Percentiles rank a stretch among this genome's conserved stretches.
Conservation (phyloP, 64 coral and sea anemone species). For the Dendronephthya gigantea region DNA sequence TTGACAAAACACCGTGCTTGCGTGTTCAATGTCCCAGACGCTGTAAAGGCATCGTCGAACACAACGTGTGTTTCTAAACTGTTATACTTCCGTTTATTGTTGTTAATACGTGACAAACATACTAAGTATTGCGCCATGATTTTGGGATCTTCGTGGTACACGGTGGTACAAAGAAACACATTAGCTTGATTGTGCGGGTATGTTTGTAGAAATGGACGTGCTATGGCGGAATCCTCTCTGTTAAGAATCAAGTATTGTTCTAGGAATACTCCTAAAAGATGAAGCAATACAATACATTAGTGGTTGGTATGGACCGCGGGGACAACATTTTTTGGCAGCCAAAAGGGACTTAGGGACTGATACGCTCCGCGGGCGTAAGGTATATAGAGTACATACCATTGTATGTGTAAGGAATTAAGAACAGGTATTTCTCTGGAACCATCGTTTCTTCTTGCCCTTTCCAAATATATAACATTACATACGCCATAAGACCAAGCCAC, state of each 20-base stretch:
- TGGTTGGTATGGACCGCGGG: too few relatives aligned
- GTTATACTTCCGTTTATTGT: conserved; percentile 9
- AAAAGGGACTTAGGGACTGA: too few relatives aligned
- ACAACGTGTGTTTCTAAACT: conserved; percentile 75
- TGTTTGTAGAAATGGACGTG: not conserved
- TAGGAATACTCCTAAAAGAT: conserved; percentile 51
- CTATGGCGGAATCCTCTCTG: conserved; percentile 39
- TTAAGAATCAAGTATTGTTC: conserved; percentile 81
- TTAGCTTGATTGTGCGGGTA: conserved; percentile 32
- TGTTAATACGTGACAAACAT: conserved; percentile 58
- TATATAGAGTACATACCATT: not conserved
- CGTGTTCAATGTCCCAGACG: conserved; percentile 41
- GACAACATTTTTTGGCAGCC: too few relatives aligned
- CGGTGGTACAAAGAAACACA: conserved; percentile 80
- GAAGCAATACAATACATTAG: not conserved
- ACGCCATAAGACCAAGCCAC: not conserved
- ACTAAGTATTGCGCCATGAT: conserved; percentile 80
- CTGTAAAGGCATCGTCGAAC: conserved; percentile 49
- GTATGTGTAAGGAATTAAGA: not conserved
- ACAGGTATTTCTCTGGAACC: not conserved
- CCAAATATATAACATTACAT: conserved; percentile 1
- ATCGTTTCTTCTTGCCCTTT: not conserved
- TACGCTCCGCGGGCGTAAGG: too few relatives aligned
- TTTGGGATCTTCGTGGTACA: conserved; percentile 73
- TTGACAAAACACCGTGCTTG: not conserved